These are phyloP conservation scores for Heliothis peltigera DNA, from an alignment of 2,888 invertebrate genomes.

Conservation along the genomic window DNA sequence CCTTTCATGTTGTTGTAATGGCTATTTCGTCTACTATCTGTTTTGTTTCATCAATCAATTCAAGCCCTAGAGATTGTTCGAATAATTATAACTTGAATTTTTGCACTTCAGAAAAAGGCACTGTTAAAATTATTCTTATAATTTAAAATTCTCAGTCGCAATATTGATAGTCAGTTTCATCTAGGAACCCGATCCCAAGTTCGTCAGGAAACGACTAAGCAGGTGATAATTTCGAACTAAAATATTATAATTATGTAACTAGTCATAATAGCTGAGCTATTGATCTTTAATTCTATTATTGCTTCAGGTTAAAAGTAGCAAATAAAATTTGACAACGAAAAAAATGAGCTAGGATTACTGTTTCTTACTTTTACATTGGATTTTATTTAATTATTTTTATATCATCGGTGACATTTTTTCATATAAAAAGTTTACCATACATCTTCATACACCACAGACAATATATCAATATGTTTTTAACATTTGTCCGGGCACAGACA, in stretches of 20 bases:
- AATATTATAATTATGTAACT: too few relatives aligned
- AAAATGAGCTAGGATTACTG: too few relatives aligned
- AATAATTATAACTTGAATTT: not conserved
- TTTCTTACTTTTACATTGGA: not conserved
- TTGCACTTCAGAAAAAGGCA: not conserved
- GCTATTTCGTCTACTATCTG: not conserved
- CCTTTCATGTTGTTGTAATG: slow-evolving; percentile 20
- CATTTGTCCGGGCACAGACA: slow-evolving; percentile 54
- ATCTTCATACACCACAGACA: slow-evolving; percentile 45
- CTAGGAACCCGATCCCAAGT: too few relatives aligned
- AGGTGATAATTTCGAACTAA: too few relatives aligned
- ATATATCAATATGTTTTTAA: slow-evolving; percentile 58
- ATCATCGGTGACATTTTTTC: slow-evolving; percentile 17
- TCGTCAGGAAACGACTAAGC: too few relatives aligned
- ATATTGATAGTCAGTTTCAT: too few relatives aligned
- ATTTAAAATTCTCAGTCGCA: too few relatives aligned
- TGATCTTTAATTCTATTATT: too few relatives aligned
- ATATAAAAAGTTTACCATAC: slow-evolving; percentile 12
- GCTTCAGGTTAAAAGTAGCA: too few relatives aligned
- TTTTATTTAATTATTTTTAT: slow-evolving; percentile 9
- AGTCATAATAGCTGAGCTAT: too few relatives aligned
- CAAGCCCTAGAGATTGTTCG: not conserved
- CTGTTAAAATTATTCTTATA: not conserved
- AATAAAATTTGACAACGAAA: too few relatives aligned
- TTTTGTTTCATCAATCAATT: slow-evolving; percentile 1